Conservation (phyloP, 2,888 invertebrate species). For the Neoitamus cyanurus region DNA sequence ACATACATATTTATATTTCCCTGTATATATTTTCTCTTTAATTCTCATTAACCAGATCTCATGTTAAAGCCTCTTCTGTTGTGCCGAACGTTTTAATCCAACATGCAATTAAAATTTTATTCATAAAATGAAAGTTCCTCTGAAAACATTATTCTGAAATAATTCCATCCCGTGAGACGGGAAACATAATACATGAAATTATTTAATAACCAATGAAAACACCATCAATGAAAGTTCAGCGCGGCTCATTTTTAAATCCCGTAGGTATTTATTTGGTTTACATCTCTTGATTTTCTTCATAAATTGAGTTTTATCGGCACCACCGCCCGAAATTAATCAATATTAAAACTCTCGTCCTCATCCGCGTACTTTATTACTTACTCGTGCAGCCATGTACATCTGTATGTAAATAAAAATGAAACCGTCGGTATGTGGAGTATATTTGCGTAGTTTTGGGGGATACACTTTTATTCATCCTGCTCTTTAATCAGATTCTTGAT, state of each 20-base stretch:
- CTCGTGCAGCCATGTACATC: neutral
- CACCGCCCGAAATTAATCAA: neutral
- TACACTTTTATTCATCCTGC: no score
- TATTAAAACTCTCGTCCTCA: neutral
- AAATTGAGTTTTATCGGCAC: neutral
- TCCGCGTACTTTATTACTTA: neutral
- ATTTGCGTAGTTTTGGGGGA: no score
- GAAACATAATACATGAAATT: neutral
- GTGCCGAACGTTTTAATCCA: neutral
- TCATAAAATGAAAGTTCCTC: neutral
- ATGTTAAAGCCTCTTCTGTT: neutral
- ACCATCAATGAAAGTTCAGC: neutral
- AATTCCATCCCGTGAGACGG: neutral
- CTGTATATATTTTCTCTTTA: neutral
- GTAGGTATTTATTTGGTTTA: neutral
- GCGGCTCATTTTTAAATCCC: neutral
- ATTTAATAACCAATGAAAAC: slow-evolving; percentile 18
- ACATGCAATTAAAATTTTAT: neutral
- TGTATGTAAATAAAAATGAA: no score
- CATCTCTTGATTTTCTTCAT: slow-evolving; percentile 1
- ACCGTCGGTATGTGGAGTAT: no score
- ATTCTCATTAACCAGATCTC: neutral
- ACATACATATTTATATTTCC: neutral
- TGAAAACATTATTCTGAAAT: neutral
- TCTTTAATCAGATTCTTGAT: no score